phyloP scores from a whole-genome alignment of 2,888 invertebrate genomes.

The Phytoseiulus persimilis region DNA sequence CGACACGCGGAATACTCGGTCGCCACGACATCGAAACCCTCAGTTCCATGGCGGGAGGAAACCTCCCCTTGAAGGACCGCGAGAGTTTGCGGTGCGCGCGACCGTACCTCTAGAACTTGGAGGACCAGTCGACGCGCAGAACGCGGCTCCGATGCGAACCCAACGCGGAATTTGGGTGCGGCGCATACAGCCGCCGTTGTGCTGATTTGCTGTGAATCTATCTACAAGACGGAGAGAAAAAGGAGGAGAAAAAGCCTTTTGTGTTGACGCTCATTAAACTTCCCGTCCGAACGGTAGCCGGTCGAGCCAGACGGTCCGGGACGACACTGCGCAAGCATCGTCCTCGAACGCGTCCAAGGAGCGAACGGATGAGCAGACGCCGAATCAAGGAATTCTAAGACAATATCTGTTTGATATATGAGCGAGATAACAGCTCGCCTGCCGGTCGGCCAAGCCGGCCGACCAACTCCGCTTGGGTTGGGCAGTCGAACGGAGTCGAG shows the following conservation, averaged over 20 bases:
- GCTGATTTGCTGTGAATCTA: not conserved
- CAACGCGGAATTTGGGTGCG: not conserved
- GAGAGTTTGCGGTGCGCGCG: too few species aligned
- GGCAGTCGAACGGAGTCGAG: not conserved
- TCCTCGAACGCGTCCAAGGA: not conserved
- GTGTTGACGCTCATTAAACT: not conserved
- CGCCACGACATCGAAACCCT: too few species aligned
- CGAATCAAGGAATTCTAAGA: not conserved
- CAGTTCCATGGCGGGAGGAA: too few species aligned
- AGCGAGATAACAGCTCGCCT: not conserved
- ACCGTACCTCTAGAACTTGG: not conserved
- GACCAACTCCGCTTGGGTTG: not conserved
- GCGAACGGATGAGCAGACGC: not conserved
- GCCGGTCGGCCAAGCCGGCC: not conserved
- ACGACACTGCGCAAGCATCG: not conserved
- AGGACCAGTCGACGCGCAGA: not conserved
- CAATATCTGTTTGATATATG: not conserved
- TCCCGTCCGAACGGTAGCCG: not conserved
- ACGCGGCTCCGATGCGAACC: not conserved
- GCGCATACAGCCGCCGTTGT: not conserved
- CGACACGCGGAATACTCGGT: too few species aligned
- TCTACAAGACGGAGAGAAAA: not conserved
- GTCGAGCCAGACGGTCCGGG: not conserved
- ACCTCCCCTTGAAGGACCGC: not conserved
- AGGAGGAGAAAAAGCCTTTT: not conserved